phyloP scores from a whole-genome alignment of 1,140 invertebrate genomes.

The Lepidurus couesii region DNA sequence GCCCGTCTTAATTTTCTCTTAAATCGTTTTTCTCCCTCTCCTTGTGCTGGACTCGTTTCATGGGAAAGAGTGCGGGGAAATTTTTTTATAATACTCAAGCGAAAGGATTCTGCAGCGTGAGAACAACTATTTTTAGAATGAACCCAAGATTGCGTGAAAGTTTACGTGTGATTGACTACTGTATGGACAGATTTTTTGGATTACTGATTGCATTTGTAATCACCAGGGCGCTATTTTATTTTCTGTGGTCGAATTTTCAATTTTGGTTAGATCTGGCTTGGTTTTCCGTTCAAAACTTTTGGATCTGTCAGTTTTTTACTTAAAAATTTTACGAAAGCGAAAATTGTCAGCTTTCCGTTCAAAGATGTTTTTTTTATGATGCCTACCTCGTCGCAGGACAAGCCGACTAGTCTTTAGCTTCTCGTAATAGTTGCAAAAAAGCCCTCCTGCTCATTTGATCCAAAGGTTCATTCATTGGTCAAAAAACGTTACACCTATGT shows the following conservation, averaged over 20 bases:
- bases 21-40: neutral
- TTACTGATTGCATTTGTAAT: slow-evolving; percentile 2
- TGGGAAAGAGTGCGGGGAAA: neutral
- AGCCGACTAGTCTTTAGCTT: slow-evolving; percentile 21
- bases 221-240: slow-evolving; percentile 3
- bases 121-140: slow-evolving; percentile 20
- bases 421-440: slow-evolving; percentile 13
- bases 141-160: slow-evolving; percentile 7
- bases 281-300: neutral
- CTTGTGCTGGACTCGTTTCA: neutral
- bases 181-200: slow-evolving; percentile 16
- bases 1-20: neutral
- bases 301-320: slow-evolving; percentile 5
- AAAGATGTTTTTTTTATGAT: neutral
- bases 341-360: neutral
- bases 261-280: neutral
- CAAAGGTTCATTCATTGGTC: slow-evolving; percentile 22
- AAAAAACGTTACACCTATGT: slow-evolving; percentile 15
- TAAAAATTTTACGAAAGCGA: neutral
- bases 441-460: slow-evolving; percentile 17
- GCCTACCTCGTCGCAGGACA: slow-evolving; percentile 20
- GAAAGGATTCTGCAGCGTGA: slow-evolving; percentile 17
- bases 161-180: neutral
- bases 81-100: slow-evolving; percentile 20
- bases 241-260: neutral